Evolutionary conservation across 2,888 invertebrate species (phyloP).

Genomic region (Cepaea hortensis): DNA sequence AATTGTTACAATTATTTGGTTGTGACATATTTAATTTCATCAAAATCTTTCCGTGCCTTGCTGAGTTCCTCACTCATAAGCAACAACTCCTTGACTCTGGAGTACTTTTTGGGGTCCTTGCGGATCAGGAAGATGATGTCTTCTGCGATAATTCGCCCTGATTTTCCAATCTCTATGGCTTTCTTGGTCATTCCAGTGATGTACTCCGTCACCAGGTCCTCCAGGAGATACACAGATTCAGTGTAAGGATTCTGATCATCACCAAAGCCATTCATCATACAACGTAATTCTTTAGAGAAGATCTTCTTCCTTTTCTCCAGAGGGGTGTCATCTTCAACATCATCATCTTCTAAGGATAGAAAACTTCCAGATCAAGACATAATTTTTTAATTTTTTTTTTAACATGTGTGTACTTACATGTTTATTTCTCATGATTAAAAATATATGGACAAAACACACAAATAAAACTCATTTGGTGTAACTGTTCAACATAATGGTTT

Average conservation of each 20-base stretch:
- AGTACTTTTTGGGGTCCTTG: constrained; percentile 96
- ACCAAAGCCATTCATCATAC: constrained; percentile 99
- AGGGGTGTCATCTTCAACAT: constrained; percentile 68
- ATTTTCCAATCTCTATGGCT: constrained; percentile 96
- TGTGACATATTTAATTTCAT: constrained; percentile 80
- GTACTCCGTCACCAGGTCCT: constrained; percentile 97
- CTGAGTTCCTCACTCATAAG: constrained; percentile 99
- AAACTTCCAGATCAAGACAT: background rate
- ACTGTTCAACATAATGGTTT: too few species aligned
- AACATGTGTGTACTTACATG: too few species aligned
- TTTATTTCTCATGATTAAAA: too few species aligned
- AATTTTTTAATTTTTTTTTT: background rate
- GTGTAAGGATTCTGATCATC: constrained; percentile 99
- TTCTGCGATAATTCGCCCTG: constrained; percentile 97
- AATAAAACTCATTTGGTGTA: too few species aligned
- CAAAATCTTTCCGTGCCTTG: constrained; percentile 98
- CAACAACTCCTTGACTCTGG: constrained; percentile 95
- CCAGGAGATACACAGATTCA: constrained; percentile 96
- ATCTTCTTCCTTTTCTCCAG: constrained; percentile 71
- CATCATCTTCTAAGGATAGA: constrained; percentile 67
- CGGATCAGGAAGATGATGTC: constrained; percentile 96
- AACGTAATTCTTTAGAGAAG: constrained; percentile 74
- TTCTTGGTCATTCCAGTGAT: constrained; percentile 91
- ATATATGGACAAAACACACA: too few species aligned
- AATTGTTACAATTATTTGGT: constrained; percentile 56